Evolutionary conservation across 1,140 invertebrate genomes (phyloP), one percentile per base, ranked within the genome.

Genomic region (Drosophila miranda): DNA sequence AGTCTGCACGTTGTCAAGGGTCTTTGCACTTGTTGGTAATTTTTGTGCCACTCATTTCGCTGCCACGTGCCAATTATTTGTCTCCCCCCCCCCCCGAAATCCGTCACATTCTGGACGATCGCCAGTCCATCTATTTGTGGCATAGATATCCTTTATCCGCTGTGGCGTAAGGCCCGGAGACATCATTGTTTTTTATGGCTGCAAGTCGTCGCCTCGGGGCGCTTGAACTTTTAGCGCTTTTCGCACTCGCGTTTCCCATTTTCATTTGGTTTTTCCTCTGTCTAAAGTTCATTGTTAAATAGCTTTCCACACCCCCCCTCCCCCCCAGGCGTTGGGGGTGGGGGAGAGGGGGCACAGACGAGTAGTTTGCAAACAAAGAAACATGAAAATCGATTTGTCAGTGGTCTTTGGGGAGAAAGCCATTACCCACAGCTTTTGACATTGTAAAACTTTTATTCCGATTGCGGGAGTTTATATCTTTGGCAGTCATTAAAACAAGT

Each of bases 151-250:
- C 34, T 38, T 38, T 38, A 11, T 13, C 11, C 11, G 11, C 11
- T 5, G 11, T 45, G 21, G 9, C 34, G 16, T 55, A 50, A 56
- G n/a, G 45, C 57, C 42, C 42, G 58, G 58, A 49, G 49, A 58
- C 43, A 44, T 44, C 41, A 60, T 55, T 60, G 43, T 42, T 54
- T 67, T 66, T 67, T 66, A 60, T 62, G 56, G 53, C 50, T 71
- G 44, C 77, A 74, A 67, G 73, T 63, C 56, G 51, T 75, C 51
- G 72, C 56, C 14, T 62, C 45, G 43, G 45, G 81, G 81, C 73
- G 49, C 61, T 81, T 77, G 81, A 86, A 86, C 77, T 86, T 81
- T 86, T 80, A 74, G 80, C 73, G 68, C 41, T 74, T 81, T 80
- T 30, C 26, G 49, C 44, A 52, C 11, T 48, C 42, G 42, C 63